Base-by-base conservation (phyloP, 2,113 vertebrate genomes). In the Caranx melampygus region DNA sequence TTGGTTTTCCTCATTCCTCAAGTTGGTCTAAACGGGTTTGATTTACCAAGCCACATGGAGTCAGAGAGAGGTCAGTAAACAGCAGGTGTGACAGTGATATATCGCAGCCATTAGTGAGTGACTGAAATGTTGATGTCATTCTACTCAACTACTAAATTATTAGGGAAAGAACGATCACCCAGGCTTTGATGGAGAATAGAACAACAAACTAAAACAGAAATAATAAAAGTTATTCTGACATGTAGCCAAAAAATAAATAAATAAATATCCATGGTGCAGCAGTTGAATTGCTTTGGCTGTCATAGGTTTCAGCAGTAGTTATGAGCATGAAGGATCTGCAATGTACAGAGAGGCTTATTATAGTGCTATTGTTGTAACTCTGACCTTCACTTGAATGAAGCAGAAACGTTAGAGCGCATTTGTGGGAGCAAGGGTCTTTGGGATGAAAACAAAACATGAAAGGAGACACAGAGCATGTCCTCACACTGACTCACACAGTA, bases 21-120 rank as follows among this genome's bases (percentile, higher is more conserved):
- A n/a, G 6, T 55, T 59, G 2, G n/a, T 78, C 82, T 61, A 55
- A 81, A 80, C 72, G 2, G 47, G 26, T 51, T 49, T 64, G 72
- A 55, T 73, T 54, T 64, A 42, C 57, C 31, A 12, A 54, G 58
- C 31, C 54, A 66, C 57, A 68, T 76, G 57, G 21, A 78, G 68
- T 75, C 78, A 74, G 15, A 34, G 69, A 45, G 12, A 5, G 81
- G 74, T 79, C 76, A 91, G 72, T 58, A 44, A 79, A 77, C 71
- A 79, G 82, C 67, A 65, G 57, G 54, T 81, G 60, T 69, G 79
- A 73, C 69, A 75, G 21, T 85, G 64, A 85, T 75, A 69, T 67
- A 87, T 76, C 20, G 45, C 51, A 51, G 67, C 51, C 63, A 74
- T 77, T 63, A 76, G 44, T n/a, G 64, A 54, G 31, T 62, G 71